Evolutionary conservation across 2,888 invertebrate genomes (phyloP).

Genomic region (Antheraea assamensis): DNA sequence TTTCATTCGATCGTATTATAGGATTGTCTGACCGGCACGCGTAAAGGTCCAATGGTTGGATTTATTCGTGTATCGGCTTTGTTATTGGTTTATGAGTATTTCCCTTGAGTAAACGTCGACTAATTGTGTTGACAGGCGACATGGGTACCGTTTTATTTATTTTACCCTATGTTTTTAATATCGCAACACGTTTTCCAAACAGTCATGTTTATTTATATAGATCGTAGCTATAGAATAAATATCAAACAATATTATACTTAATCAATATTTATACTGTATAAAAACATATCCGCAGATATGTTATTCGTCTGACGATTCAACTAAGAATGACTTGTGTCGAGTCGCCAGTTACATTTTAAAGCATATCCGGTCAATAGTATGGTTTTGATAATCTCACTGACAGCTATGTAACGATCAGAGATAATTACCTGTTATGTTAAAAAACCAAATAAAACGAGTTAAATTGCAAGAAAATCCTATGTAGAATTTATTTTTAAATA

Average conservation of each 20-base stretch:
- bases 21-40: conserved; percentile 12
- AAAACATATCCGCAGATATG: not conserved
- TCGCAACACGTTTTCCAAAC: not conserved
- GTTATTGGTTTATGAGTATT: conserved; percentile 17
- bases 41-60: conserved; percentile 13
- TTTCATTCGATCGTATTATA: conserved; percentile 13
- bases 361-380: too few relatives aligned
- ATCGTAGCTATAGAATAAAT: not conserved
- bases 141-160: conserved; percentile 7
- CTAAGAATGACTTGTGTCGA: too few relatives aligned
- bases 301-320: too few relatives aligned
- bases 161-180: not conserved
- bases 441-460: too few relatives aligned
- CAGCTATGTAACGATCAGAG: too few relatives aligned
- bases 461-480: too few relatives aligned
- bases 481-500: too few relatives aligned
- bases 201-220: not conserved
- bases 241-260: not conserved
- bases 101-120: conserved; percentile 14
- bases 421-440: too few relatives aligned
- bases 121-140: conserved; percentile 14
- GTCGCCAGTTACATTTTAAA: too few relatives aligned
- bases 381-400: too few relatives aligned
- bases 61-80: conserved; percentile 16
- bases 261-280: not conserved